A percentile compares a stretch with the other conserved stretches of the same genome.
Conservation (phyloP, 2,113 vertebrate genomes). For the Thunnus maccoyii region DNA sequence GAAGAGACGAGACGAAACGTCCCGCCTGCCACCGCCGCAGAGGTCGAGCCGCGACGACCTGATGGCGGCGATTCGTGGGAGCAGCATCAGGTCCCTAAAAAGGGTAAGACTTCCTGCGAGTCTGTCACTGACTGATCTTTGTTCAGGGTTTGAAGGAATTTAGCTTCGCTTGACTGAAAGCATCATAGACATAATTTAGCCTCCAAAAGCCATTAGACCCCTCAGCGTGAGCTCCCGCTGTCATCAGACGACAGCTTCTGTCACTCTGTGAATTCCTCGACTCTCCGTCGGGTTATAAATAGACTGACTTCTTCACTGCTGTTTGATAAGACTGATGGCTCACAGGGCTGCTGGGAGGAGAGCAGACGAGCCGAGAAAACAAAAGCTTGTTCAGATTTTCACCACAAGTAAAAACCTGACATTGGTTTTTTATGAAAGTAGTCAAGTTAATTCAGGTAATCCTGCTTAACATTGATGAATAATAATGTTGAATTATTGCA, state of each 20-base stretch:
- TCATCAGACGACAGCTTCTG: conserved; percentile 39
- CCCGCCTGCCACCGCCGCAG: conserved; percentile 85
- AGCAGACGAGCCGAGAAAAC: neutral
- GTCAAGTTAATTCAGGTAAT: too few relatives aligned
- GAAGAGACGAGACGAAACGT: conserved; percentile 85
- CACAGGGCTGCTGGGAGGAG: conserved; percentile 17
- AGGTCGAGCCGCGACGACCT: conserved; percentile 88
- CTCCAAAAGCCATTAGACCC: conserved; percentile 29
- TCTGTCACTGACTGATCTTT: neutral
- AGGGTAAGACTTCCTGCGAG: conserved; percentile 80
- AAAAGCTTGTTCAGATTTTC: neutral
- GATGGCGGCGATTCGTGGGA: conserved; percentile 91
- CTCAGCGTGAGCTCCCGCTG: conserved; percentile 10
- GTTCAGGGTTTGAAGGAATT: neutral
- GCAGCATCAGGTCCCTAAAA: conserved; percentile 86
- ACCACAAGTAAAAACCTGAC: neutral
- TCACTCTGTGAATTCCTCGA: conserved; percentile 40
- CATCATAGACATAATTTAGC: conserved; percentile 17
- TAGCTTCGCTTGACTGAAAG: conserved; percentile 16
- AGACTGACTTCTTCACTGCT: conserved; percentile 37
- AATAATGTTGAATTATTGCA: too few relatives aligned
- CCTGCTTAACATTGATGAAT: too few relatives aligned
- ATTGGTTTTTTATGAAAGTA: neutral
- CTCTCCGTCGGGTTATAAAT: conserved; percentile 50
- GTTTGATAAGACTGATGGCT: conserved; percentile 49